phyloP scores from a whole-genome alignment of 2,888 invertebrate genomes.

The Crioceris asparagi region DNA sequence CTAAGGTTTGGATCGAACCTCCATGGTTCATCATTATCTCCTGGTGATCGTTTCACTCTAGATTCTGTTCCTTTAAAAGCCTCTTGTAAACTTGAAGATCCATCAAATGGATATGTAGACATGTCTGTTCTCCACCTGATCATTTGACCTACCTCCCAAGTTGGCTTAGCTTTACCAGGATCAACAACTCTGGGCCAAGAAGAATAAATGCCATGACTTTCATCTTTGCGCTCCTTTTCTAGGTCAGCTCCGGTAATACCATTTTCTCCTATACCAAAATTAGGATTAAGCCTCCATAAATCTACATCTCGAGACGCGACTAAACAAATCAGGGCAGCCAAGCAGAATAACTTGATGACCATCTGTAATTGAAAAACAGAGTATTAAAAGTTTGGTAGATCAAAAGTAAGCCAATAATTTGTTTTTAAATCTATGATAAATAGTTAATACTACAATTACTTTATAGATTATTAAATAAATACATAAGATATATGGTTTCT shows the following conservation, averaged over 20 bases:
- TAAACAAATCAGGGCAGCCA: too few relatives aligned
- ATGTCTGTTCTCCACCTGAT: constrained; percentile 11
- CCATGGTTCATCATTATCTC: constrained; percentile 5
- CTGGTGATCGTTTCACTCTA: neutral
- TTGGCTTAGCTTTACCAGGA: constrained; percentile 15
- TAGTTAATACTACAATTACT: too few relatives aligned
- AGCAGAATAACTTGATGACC: too few relatives aligned
- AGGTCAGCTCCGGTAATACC: constrained; percentile 14
- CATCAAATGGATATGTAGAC: too few relatives aligned
- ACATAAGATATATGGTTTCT: too few relatives aligned
- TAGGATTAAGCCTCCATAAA: constrained; percentile 15
- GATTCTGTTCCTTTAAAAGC: neutral
- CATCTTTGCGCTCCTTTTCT: constrained; percentile 12
- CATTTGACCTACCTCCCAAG: constrained; percentile 15
- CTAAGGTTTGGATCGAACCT: constrained; percentile 2
- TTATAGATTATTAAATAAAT: too few relatives aligned
- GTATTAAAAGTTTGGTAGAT: too few relatives aligned
- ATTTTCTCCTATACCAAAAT: constrained; percentile 9
- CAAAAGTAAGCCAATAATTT: too few relatives aligned
- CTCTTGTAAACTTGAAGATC: neutral
- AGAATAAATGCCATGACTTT: constrained; percentile 14
- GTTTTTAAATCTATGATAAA: too few relatives aligned
- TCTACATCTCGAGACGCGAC: too few relatives aligned
- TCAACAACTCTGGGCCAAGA: constrained; percentile 17
- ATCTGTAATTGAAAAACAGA: too few relatives aligned